Percentiles rank a stretch among this genome's conserved stretches.
Evolutionary conservation across 2,113 vertebrate genomes (phyloP).

Genomic region (Lophotis ruficrista): DNA sequence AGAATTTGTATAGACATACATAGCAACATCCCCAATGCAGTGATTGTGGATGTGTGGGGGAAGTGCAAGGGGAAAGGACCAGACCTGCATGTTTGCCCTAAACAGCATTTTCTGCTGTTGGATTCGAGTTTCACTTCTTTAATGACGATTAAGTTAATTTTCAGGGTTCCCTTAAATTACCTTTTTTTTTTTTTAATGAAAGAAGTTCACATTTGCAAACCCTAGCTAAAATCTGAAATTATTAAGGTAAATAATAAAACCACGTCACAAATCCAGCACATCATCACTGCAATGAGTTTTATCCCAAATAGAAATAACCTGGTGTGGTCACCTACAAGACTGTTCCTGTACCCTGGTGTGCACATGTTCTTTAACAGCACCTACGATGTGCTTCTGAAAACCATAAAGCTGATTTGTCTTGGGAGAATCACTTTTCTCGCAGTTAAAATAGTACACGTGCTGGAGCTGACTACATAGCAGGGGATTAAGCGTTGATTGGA

Average conservation of each 20-base stretch:
- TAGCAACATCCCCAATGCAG: not conserved
- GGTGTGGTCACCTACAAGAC: not conserved
- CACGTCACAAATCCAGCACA: not conserved
- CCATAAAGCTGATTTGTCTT: not conserved
- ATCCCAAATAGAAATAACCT: not conserved
- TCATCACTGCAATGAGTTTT: not conserved
- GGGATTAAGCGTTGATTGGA: not conserved
- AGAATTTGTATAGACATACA: accelerated
- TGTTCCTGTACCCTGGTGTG: not conserved
- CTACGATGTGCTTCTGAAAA: not conserved
- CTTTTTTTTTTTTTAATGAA: not conserved
- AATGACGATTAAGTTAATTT: not conserved
- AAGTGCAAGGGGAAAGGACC: not conserved
- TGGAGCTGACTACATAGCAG: not conserved
- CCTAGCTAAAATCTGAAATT: not conserved
- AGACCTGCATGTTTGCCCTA: not conserved
- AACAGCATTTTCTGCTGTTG: not conserved
- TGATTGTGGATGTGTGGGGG: not conserved
- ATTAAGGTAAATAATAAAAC: not conserved
- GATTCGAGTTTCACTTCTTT: not conserved
- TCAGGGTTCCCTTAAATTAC: not conserved
- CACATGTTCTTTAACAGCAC: not conserved
- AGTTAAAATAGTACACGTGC: not conserved
- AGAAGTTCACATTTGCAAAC: not conserved
- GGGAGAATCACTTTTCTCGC: not conserved